Evolutionary conservation across 2,797 vertebrate genomes (phyloP), one percentile per base, ranked within the genome.

Genomic region (Siniperca undulata): DNA sequence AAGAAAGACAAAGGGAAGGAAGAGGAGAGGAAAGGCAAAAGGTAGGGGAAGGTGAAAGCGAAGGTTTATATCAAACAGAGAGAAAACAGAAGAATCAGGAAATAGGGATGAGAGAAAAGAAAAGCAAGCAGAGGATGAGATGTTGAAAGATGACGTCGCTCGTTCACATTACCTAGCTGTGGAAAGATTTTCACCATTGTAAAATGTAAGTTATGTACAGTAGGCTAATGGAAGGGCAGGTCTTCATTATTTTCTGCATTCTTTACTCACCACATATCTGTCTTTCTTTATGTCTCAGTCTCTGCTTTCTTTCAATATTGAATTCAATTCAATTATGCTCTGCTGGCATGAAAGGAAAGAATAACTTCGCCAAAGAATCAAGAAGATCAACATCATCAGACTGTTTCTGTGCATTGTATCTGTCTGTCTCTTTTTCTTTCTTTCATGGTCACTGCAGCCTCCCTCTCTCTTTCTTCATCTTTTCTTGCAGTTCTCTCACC

Each of bases 191-290:
- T 81, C 60, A 52, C 67, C 16, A 16, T 78, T 80, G 78, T 78
- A 78, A 88, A 85, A 70, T 64, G 66, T 50, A 72, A 82, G 66
- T 86, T 79, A 74, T 68, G 74, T 36, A 36, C 36, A 36, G 36
- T 1, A 7, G 70, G 59, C 80, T 79, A 86, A 85, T 84, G 74
- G 68, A 86, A 44, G 59, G 78, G 38, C 86, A 89, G 80, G 58
- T 85, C 81, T 80, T 88, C 62, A 77, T 88, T 89, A 82, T 84
- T 82, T 36, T 30, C 77, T 52, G 48, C 86, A 80, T 87, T 90
- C 79, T 88, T 82, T 44, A 22, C 73, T 86, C 61, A 30, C 80
- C 74, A 66, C 78, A 78, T 85, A 58, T 74, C 67, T 76, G 70
- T 74, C 62, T 83, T 56, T 74, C 82, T 86, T 80, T 77, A 78